Base-by-base conservation (phyloP, 37 sponge, comb jelly and placozoan species). In the Amphimedon queenslandica region DNA sequence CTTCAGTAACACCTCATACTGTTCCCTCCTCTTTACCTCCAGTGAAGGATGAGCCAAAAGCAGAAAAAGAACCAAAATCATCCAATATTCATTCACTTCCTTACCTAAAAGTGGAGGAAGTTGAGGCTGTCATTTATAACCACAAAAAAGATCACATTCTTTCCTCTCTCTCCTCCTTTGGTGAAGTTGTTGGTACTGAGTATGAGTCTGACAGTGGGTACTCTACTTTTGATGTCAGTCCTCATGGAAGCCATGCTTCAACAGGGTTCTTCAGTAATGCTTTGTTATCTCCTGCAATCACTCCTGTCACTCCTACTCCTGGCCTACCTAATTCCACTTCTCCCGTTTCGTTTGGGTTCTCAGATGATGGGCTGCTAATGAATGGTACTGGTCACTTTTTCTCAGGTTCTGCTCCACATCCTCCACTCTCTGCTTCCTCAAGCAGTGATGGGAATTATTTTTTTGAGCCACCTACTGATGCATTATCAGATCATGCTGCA, bases 191-290 rank as follows among this genome's bases (percentile, higher is more conserved):
- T 68, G 33, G 85, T 67, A 31, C 51, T 63, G 71, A 71, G 25
- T 85, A 85, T 37, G 85, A 85, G 60, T 85, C 87, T 0, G 81
- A 81, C 40, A 77, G 82, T 63, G 82, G 87, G 0, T 80, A 87
- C 76, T 80, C 82, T 41, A 72, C 79, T 0, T 77, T 56, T 60
- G 78, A 84, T 63, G 85, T 78, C 27, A 77, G 85, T 55, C 78
- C 87, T 21, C 41, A 75, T 1, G 66, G 76, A 3, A 70, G 83
- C 57, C 29, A 31, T 0, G 74, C 73, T 32, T 31, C 53, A 40
- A 16, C 16, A 25, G 64, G n/a, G 27, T 37, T 42, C 36, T 28
- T 37, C 1, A 20, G 64, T 42, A 38, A 25, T 39, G 28, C 71
- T 25, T 72, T 63, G 51, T 33, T 80, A 25, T 66, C 75, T 37